Evolutionary conservation across 1,140 invertebrate genomes (phyloP).

Genomic region (Drosophila nikananu): DNA sequence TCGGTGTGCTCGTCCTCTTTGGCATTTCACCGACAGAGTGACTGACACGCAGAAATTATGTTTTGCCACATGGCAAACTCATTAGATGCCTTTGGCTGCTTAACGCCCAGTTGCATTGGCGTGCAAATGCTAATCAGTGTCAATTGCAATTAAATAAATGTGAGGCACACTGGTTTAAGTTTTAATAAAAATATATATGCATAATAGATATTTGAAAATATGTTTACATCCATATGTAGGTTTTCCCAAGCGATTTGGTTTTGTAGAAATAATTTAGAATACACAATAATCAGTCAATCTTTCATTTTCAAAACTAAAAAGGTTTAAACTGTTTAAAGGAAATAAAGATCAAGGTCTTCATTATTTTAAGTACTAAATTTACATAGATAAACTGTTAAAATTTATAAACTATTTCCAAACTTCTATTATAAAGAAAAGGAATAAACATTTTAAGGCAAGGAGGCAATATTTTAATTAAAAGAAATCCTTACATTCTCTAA

Average conservation of each 20-base stretch:
- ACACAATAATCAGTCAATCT: no score
- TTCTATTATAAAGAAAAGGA: no score
- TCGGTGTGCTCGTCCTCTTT: conserved; percentile 13
- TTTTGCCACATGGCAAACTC: conserved; percentile 73
- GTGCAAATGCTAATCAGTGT: conserved; percentile 75
- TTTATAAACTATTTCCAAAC: neutral
- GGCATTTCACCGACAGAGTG: conserved; percentile 56
- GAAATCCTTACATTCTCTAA: no score
- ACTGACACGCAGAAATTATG: conserved; percentile 79
- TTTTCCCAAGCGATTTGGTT: neutral
- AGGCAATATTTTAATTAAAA: no score
- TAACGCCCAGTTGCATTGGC: conserved; percentile 71
- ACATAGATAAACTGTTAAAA: neutral
- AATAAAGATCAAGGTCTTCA: neutral
- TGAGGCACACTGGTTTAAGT: conserved; percentile 26
- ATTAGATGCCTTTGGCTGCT: conserved; percentile 75
- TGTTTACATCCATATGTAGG: neutral
- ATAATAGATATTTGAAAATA: no score
- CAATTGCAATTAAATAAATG: conserved; percentile 73
- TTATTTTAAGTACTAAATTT: neutral
- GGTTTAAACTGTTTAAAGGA: neutral
- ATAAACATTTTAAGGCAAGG: no score
- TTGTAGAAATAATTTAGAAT: neutral
- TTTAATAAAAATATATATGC: neutral
- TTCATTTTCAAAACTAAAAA: neutral